Percentiles rank a stretch among this genome's conserved stretches.
Evolutionary conservation across 2,888 invertebrate genomes (phyloP).

Genomic region (Ornithoptera priamus): DNA sequence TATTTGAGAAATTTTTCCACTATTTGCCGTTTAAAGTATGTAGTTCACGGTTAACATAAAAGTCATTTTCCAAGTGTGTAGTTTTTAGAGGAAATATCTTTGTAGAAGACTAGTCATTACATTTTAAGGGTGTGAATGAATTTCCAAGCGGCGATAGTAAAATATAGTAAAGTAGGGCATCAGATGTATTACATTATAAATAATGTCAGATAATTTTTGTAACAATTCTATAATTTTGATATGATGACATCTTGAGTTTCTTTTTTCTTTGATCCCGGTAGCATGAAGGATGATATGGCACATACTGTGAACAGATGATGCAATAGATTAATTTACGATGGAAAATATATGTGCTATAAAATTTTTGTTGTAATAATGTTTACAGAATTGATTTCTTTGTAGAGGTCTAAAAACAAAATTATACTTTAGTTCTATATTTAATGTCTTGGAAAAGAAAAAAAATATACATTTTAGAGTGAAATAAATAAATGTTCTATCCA

Average conservation of each 20-base stretch:
- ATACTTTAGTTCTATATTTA: no score
- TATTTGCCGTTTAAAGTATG: no score
- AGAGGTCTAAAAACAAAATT: neutral
- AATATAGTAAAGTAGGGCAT: neutral
- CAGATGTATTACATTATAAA: neutral
- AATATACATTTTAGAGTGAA: no score
- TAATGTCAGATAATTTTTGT: neutral
- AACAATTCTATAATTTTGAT: neutral
- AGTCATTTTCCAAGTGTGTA: no score
- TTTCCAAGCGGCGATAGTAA: neutral
- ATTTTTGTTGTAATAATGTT: neutral
- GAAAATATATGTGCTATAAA: neutral
- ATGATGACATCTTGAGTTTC: neutral
- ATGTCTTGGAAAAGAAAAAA: no score
- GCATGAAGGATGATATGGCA: neutral
- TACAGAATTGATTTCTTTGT: neutral
- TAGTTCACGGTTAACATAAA: no score
- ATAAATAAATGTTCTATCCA: no score
- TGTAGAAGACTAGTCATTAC: no score
- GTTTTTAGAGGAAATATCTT: no score
- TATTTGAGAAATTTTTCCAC: no score
- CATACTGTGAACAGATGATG: neutral
- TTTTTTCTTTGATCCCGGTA: conserved; percentile 5
- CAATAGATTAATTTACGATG: neutral
- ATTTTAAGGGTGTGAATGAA: no score